These are phyloP conservation scores for Phyto melanocephala DNA, from an alignment of 2,888 invertebrate genomes.

Conservation along the genomic window DNA sequence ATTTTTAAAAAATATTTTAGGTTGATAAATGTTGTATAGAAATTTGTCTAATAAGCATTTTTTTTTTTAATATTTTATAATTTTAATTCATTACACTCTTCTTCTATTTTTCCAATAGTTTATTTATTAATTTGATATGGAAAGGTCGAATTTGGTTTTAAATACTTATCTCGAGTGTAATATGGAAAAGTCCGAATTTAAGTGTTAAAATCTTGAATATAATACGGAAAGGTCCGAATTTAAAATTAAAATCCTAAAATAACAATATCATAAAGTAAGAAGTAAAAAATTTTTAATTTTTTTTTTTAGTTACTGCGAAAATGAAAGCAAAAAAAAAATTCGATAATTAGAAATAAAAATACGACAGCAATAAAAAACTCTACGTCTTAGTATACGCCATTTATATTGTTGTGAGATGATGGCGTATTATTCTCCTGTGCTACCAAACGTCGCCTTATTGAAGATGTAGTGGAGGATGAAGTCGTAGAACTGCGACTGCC, in stretches of 20 bases:
- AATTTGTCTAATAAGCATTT: too few relatives aligned
- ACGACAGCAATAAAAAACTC: constrained; percentile 74
- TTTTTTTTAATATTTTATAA: too few relatives aligned
- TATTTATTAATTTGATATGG: too few relatives aligned
- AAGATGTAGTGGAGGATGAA: constrained; percentile 74
- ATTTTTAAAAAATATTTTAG: too few relatives aligned
- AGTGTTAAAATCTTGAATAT: too few relatives aligned
- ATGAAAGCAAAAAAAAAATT: constrained; percentile 73
- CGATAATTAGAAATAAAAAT: constrained; percentile 75
- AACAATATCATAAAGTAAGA: neutral
- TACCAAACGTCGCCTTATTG: constrained; percentile 77
- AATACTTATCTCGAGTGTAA: too few relatives aligned
- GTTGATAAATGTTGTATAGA: too few relatives aligned
- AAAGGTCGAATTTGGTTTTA: too few relatives aligned
- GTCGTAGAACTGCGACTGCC: constrained; percentile 76
- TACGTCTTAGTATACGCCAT: constrained; percentile 78
- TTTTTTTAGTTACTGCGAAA: constrained; percentile 66
- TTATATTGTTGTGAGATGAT: constrained; percentile 76
- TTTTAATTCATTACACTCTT: too few relatives aligned
- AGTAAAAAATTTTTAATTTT: neutral
- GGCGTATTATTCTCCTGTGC: constrained; percentile 72
- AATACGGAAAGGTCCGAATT: too few relatives aligned
- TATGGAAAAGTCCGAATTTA: too few relatives aligned
- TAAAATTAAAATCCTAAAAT: neutral
- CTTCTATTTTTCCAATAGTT: too few relatives aligned